Evolutionary conservation across 2,888 invertebrate species (phyloP), one percentile per base, ranked within the genome.

Genomic region (Agonopterix subpropinquella): DNA sequence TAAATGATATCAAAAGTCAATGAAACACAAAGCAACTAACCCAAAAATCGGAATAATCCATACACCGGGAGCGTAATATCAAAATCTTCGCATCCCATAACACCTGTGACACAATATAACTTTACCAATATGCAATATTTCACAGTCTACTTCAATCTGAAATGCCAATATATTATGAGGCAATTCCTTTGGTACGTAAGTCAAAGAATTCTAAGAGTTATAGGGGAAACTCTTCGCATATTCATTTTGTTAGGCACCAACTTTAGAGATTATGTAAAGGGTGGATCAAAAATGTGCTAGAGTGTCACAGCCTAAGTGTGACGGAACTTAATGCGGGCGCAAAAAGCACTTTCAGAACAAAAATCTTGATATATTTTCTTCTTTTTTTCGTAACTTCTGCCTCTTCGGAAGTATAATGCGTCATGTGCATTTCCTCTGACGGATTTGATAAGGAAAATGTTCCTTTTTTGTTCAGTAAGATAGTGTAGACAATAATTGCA

Each of bases 81-180:
- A 73, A 73, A 80, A 71, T 69, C 73, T 64, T 56, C 58, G 62
- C 68, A 65, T 65, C 74, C 74, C 67, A 70, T 76, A 73, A 80
- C 80, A 82, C 79, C 81, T 81, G 80, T 77, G 80, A 84, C 81
- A 79, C 80, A 83, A 86, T 86, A 86, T 83, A 87, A 87, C 85
- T 87, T 86, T 85, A 77, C 83, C 86, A 85, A 86, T 86, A 85
- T 80, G 77, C 81, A 68, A 80, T 86, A 84, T 85, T 80, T 87
- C 82, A 82, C 76, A 80, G 78, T 80, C 80, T 67, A 75, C 77
- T 83, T 82, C 78, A 77, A 84, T 84, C 80, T 84, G 80, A 79
- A 84, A 85, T 70, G 70, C 74, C 84, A 78, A 85, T 87, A 85
- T 81, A 84, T 83, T 81, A 85, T 77, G 67, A 76, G 73, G 65